Percentiles rank a stretch among this genome's conserved stretches.
These are phyloP conservation scores for Harpagifer antarcticus DNA, from an alignment of 2,797 vertebrate species.

Conservation along the genomic window DNA sequence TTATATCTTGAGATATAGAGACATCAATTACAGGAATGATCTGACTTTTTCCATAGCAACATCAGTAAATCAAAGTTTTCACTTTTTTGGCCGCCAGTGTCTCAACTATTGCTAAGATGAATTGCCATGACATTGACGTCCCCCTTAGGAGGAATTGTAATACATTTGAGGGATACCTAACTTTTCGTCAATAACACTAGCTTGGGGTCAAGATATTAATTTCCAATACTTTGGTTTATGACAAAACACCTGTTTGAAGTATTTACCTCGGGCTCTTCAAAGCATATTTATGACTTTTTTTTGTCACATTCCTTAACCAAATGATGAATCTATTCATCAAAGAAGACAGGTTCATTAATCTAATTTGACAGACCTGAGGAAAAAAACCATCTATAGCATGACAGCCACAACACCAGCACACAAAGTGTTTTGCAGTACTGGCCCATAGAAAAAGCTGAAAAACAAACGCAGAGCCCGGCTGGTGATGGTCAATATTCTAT, in stretches of 20 bases:
- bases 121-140: not conserved
- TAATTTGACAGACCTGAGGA: not conserved
- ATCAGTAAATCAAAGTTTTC: not conserved
- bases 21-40: too few species aligned
- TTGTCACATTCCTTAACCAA: too few species aligned
- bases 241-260: not conserved
- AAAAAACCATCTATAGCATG: too few species aligned
- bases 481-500: slow-evolving; percentile 68
- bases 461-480: slow-evolving; percentile 41
- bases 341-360: not conserved
- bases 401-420: not conserved
- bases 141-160: not conserved
- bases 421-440: slow-evolving; percentile 1
- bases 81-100: not conserved
- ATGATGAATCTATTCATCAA: not conserved
- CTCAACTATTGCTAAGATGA: too few species aligned
- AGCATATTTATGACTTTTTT: too few species aligned
- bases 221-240: too few species aligned
- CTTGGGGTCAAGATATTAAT: too few species aligned
- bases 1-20: not conserved
- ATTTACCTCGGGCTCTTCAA: too few species aligned
- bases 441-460: slow-evolving; percentile 28
- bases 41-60: not conserved
- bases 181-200: too few species aligned
- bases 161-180: too few species aligned